Evolutionary conservation across 2,113 vertebrate species (phyloP).

Genomic region (Nansenia antarctica): DNA sequence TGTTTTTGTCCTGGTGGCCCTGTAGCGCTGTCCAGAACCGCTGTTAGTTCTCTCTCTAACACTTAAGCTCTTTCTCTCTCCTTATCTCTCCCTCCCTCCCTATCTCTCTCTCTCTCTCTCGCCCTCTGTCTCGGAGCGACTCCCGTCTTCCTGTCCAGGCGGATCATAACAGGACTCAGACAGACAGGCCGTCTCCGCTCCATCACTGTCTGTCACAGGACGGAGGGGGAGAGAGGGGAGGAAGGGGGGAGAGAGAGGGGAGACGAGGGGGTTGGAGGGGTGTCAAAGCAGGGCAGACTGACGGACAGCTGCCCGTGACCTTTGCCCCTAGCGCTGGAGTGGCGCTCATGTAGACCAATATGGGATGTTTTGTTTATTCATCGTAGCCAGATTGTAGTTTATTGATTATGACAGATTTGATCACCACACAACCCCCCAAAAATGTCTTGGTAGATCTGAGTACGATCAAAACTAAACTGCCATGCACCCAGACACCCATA

Average conservation of each 20-base stretch:
- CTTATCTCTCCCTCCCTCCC: slow-evolving; percentile 51
- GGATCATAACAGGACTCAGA: slow-evolving; percentile 77
- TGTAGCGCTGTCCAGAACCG: too few species aligned
- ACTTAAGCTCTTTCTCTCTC: slow-evolving; percentile 53
- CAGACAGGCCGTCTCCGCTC: slow-evolving; percentile 76
- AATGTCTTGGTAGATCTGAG: too few species aligned
- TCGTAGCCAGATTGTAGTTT: too few species aligned
- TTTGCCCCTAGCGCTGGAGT: slow-evolving; percentile 62
- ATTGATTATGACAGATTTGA: too few species aligned
- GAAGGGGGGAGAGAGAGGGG: slow-evolving; percentile 6
- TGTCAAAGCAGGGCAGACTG: slow-evolving; percentile 54
- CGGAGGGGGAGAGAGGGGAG: slow-evolving; percentile 29
- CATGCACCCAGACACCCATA: slow-evolving; percentile 47
- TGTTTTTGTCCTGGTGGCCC: too few species aligned
- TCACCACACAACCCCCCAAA: too few species aligned
- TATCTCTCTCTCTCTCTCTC: slow-evolving; percentile 34
- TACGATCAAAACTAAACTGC: slow-evolving; percentile 48
- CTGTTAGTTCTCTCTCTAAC: slow-evolving; percentile 51
- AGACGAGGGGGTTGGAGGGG: slow-evolving; percentile 7
- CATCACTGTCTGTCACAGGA: slow-evolving; percentile 68
- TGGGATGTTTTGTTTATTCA: slow-evolving; percentile 18
- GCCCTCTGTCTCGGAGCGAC: slow-evolving; percentile 69
- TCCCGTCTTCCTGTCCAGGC: slow-evolving; percentile 75
- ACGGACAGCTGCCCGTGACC: slow-evolving; percentile 71
- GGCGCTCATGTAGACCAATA: slow-evolving; percentile 55